Percentiles rank a stretch among this genome's conserved stretches.
Conservation (phyloP, 2,113 vertebrate species). For the Oreochromis tanganicae region DNA sequence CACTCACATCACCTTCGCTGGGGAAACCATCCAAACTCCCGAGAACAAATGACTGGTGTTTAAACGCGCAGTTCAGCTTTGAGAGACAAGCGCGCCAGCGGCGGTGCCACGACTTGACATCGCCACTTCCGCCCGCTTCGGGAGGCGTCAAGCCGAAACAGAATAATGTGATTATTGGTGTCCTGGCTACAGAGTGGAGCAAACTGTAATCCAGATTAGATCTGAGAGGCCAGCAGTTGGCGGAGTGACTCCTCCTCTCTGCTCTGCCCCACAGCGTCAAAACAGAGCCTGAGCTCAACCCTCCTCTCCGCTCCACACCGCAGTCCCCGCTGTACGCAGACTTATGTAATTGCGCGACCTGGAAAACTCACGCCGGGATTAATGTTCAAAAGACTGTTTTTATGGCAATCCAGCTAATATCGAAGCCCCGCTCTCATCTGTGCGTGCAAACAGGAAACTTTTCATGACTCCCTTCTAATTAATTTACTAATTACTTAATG, state of each 20-base stretch:
- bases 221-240: background rate
- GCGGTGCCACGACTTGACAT: background rate
- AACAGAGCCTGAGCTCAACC: constrained; percentile 7
- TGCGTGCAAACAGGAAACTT: background rate
- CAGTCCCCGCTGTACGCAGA: constrained; percentile 22
- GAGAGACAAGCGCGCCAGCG: background rate
- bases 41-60: background rate
- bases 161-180: constrained; percentile 52
- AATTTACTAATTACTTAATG: background rate
- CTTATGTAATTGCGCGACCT: constrained; percentile 39
- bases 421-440: background rate
- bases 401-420: background rate
- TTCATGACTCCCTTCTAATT: background rate
- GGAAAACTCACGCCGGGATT: background rate
- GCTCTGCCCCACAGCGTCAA: constrained; percentile 3
- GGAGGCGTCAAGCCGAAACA: background rate
- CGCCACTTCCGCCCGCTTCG: background rate
- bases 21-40: background rate
- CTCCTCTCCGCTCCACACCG: background rate
- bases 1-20: background rate
- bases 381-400: background rate
- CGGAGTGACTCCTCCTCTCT: constrained; percentile 9
- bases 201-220: constrained; percentile 67
- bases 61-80: background rate
- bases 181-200: constrained; percentile 19